Evolutionary conservation across 1,140 invertebrate genomes (phyloP), one percentile per base, ranked within the genome.

Genomic region (Drosophila busckii): DNA sequence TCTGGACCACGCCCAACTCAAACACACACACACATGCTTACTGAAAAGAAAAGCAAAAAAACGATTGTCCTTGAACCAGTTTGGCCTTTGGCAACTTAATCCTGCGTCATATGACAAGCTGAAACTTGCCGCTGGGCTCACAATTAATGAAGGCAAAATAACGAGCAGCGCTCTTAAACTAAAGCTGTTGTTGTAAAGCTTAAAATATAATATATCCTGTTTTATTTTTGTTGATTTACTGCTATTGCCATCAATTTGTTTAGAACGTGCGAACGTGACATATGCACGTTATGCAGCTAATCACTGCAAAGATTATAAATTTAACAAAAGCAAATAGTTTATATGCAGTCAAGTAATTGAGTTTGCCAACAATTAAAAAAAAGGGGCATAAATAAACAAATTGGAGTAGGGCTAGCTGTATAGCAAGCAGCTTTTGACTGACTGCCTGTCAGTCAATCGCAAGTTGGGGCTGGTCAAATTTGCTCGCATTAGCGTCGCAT

Each of bases 31-130:
- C 8, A 22, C 5, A 32, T 2, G 13, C 4, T 8, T 16, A 17
- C 2, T n/a, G 12, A 29, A 17, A 19, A 29, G 32, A 44, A 62
- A 40, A 29, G 34, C 52, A 35, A 28, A 19, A 35, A 25, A 34
- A 13, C 49, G 32, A 50, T 55, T 68, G 73, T 78, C 73, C 73
- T 80, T 78, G 73, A 70, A 53, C 49, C 55, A 52, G 25, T 63
- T 52, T 34, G 20, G 58, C 32, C 49, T 46, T 53, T 35, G 44
- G 60, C 50, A 52, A 76, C 50, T 69, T 65, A 65, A 75, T 75
- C 70, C 70, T 75, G 65, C 48, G 17, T 50, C 52, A 46, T 53
- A 31, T 48, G 52, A 49, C 54, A 44, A 49, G 25, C 45, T 48
- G 55, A 26, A 62, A 70, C 66, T 54, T 50, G 44, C 58, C 41